phyloP scores from a whole-genome alignment of 2,113 vertebrate species.

The Thermophis baileyi region DNA sequence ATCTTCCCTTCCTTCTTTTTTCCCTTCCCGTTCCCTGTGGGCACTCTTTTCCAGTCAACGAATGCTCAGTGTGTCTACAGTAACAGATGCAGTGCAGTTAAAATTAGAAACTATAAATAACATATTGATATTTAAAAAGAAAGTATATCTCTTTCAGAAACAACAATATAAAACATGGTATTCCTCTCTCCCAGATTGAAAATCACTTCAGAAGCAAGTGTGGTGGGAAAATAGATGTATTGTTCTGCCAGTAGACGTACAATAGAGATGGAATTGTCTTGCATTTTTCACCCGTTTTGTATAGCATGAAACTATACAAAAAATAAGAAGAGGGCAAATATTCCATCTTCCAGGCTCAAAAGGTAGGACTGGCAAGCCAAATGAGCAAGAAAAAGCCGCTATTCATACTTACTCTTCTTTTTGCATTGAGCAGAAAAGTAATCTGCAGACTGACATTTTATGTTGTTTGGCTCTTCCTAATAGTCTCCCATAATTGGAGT shows the following conservation, averaged over 20 bases:
- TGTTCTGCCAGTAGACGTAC: background rate
- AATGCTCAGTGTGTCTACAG: background rate
- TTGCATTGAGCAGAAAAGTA: background rate
- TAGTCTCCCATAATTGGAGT: background rate
- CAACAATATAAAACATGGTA: background rate
- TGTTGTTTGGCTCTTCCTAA: background rate
- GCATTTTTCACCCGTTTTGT: background rate
- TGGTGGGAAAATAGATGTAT: background rate
- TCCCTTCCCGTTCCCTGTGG: background rate
- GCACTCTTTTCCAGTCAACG: background rate
- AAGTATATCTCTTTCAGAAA: background rate
- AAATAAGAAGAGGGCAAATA: background rate
- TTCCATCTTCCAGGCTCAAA: background rate
- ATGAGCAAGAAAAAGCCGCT: background rate
- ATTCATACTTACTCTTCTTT: background rate
- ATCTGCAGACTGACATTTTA: background rate
- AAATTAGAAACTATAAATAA: background rate
- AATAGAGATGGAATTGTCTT: background rate
- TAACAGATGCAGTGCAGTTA: background rate
- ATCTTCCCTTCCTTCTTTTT: background rate
- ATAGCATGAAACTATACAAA: background rate
- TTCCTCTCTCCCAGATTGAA: background rate
- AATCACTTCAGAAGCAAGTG: background rate
- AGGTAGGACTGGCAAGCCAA: background rate
- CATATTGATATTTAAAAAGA: background rate